phyloP scores from a whole-genome alignment of 2,113 vertebrate genomes.

The Fulica atra region DNA sequence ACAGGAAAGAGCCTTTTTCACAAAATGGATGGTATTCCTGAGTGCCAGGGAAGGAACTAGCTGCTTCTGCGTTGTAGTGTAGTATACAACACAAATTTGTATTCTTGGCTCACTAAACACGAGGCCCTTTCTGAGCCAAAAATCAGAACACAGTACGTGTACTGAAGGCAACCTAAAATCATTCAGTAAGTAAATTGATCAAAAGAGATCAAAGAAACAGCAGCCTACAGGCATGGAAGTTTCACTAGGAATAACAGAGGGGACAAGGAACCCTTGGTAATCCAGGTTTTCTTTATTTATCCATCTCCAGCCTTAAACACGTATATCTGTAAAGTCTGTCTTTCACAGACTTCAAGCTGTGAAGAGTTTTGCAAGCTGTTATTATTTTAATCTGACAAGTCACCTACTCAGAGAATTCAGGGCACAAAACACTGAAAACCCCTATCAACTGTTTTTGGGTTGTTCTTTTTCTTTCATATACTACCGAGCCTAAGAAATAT shows the following conservation, averaged over 20 bases:
- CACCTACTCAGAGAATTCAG: not conserved
- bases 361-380: not conserved
- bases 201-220: not conserved
- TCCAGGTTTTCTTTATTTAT: not conserved
- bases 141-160: not conserved
- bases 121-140: not conserved
- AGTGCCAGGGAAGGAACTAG: not conserved
- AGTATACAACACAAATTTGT: not conserved
- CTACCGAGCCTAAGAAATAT: not conserved
- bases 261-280: not conserved
- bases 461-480: not conserved
- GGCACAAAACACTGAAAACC: not conserved
- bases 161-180: not conserved
- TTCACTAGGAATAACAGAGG: not conserved
- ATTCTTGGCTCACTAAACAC: not conserved
- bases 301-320: not conserved
- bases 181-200: not conserved
- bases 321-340: not conserved
- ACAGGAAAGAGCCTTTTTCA: not conserved
- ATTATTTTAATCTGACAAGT: not conserved
- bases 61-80: not conserved
- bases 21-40: not conserved
- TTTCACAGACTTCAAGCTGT: not conserved
- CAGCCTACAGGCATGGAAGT: not conserved
- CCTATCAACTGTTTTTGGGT: not conserved